Evolutionary conservation across 2,888 invertebrate genomes (phyloP).

Genomic region (Tiliacea aurago): DNA sequence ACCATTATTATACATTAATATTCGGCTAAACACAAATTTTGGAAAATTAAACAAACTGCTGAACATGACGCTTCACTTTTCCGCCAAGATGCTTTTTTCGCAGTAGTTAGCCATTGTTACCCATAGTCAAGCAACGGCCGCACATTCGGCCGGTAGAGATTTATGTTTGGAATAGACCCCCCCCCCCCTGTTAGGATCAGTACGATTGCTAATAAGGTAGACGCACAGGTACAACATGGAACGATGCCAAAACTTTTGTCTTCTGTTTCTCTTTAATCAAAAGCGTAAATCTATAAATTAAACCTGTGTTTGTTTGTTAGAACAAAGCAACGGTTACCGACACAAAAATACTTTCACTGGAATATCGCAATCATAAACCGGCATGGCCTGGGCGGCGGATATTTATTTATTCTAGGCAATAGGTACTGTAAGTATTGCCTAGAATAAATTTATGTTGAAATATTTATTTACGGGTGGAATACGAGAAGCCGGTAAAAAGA

Average conservation of each 20-base stretch:
- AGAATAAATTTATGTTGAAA: slow-evolving; percentile 70
- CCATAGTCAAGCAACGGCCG: too few relatives aligned
- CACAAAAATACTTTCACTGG: slow-evolving; percentile 82
- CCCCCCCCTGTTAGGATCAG: slow-evolving; percentile 16
- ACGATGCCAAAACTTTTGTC: slow-evolving; percentile 71
- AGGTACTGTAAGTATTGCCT: too few relatives aligned
- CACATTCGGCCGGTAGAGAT: too few relatives aligned
- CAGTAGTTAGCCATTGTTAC: too few relatives aligned
- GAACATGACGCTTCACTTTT: too few relatives aligned
- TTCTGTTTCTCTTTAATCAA: slow-evolving; percentile 74
- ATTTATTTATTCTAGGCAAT: slow-evolving; percentile 78
- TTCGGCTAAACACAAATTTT: too few relatives aligned
- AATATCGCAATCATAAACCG: slow-evolving; percentile 81
- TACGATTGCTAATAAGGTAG: slow-evolving; percentile 39
- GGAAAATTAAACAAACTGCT: too few relatives aligned
- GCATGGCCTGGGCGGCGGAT: slow-evolving; percentile 70
- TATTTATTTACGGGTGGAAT: slow-evolving; percentile 72
- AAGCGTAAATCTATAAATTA: slow-evolving; percentile 74
- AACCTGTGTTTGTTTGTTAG: slow-evolving; percentile 72
- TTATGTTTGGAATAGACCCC: too few relatives aligned
- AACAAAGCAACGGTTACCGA: slow-evolving; percentile 73
- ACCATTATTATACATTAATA: too few relatives aligned
- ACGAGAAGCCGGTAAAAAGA: slow-evolving; percentile 16
- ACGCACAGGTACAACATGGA: slow-evolving; percentile 67
- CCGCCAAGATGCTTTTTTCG: too few relatives aligned